A percentile compares a stretch with the other conserved stretches of the same genome.
Conservation (phyloP, 35 echinoderm and acorn worm species). For the Antedon bifida region DNA sequence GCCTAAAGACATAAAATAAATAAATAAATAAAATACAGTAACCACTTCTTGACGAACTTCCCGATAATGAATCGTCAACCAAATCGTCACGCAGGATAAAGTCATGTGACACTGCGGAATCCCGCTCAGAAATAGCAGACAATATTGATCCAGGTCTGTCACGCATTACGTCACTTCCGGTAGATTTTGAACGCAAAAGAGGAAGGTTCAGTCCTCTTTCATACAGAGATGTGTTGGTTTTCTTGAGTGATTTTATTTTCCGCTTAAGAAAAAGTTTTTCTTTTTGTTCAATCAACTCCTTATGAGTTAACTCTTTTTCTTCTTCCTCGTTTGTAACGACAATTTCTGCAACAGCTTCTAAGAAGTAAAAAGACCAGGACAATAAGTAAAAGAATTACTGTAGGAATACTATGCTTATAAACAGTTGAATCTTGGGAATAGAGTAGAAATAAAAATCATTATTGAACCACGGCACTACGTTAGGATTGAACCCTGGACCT, state of each 20-base stretch:
- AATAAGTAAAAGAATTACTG: no score
- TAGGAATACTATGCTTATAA: no score
- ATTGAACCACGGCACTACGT: no score
- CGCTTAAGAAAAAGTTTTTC: neutral
- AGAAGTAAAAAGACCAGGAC: no score
- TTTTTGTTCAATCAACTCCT: neutral
- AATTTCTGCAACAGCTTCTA: neutral
- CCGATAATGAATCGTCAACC: neutral
- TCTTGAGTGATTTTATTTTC: neutral
- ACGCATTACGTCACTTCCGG: neutral
- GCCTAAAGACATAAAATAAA: no score
- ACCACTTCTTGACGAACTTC: neutral
- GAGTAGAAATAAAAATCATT: no score
- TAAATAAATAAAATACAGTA: no score
- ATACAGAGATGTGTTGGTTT: neutral
- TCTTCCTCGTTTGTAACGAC: neutral
- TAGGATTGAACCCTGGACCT: no score
- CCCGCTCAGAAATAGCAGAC: neutral
- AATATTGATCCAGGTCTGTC: neutral
- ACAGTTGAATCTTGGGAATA: no score
- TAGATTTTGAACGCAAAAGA: neutral
- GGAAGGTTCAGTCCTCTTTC: neutral
- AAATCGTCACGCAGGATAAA: neutral
- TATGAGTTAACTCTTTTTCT: neutral
- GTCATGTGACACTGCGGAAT: neutral